Conservation (phyloP, 2,113 vertebrate species). For the Gallinago paraguaiae region DNA sequence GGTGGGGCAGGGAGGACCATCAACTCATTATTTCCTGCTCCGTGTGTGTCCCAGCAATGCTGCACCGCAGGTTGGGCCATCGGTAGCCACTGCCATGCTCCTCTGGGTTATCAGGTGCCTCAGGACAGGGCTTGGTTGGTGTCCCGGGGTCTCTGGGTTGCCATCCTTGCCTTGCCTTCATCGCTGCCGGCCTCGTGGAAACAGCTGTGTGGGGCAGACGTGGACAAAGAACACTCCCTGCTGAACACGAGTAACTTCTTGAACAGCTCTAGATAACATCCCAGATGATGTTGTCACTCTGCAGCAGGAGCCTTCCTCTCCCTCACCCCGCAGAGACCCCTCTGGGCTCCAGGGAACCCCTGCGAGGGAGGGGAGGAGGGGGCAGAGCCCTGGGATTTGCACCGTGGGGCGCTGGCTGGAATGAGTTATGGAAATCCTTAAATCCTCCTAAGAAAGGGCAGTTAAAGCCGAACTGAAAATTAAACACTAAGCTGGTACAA, state of each 20-base stretch:
- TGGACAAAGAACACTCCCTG: rapidly evolving
- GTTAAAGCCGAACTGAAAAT: constrained; percentile 49
- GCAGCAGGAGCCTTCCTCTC: background rate
- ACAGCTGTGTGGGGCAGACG: background rate
- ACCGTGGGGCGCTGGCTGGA: rapidly evolving
- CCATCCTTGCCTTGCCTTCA: background rate
- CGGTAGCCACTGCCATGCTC: rapidly evolving
- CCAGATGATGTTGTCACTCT: background rate
- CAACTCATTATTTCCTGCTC: background rate
- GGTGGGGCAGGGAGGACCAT: background rate
- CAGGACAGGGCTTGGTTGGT: background rate
- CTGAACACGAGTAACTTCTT: background rate
- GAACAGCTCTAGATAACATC: background rate
- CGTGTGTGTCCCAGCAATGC: rapidly evolving
- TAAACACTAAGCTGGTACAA: constrained; percentile 44
- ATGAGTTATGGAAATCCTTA: constrained; percentile 33
- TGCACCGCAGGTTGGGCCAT: rapidly evolving
- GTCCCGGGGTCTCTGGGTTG: background rate
- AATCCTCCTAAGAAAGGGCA: constrained; percentile 22
- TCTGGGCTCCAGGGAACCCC: background rate
- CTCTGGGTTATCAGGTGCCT: background rate
- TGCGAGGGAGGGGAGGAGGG: background rate
- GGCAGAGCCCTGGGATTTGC: background rate
- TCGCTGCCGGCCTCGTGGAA: background rate
- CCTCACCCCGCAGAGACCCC: background rate